Evolutionary conservation across 2,113 vertebrate genomes (phyloP), one percentile per base, ranked within the genome.

Genomic region (Tor tambroides): DNA sequence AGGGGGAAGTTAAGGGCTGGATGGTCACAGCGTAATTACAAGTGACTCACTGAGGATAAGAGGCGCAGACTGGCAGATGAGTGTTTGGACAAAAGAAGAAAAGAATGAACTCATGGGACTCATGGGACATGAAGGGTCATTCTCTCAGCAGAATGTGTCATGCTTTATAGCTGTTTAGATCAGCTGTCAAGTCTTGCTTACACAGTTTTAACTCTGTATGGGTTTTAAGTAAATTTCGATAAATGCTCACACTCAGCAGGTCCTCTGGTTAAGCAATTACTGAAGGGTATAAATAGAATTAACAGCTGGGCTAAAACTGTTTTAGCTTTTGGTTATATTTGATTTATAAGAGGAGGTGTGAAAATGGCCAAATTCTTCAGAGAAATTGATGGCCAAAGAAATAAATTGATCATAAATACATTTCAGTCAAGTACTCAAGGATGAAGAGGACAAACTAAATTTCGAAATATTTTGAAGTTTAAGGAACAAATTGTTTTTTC

Each of bases 81-180:
- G 65, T 38, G 65, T 83, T 83, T 54, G 43, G 17, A 83, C 43
- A 83, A 56, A 71, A 72, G 81, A 83, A 72, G 35, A 65, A 65
- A 69, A 83, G 61, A 67, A 51, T 51, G 9, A 79, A 30, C 77
- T 79, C 51, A 79, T 38, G 51, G 17, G 46, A 82, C 35, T 46
- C 21, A 5, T 35, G 76, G 46, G 76, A 80, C 56, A 5, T 43
- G 9, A 80, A 26, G 56, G 78, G 56, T 80, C 80, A 46, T 46
- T 67, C 61, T 15, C 80, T 76, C 8, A 67, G n/a, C 38, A 82
- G 12, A 43, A 26, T 82, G 38, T 28, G 59, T 63, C 61, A 67
- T 82, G 80, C 7, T 82, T 82, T 82, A 67, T 43, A 54, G 41
- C 23, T 5, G 81, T 83, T 72, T 38, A 56, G 28, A 72, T 54